Conservation (phyloP, 2,797 vertebrate genomes). For the Otolemur crassicaudatus region DNA sequence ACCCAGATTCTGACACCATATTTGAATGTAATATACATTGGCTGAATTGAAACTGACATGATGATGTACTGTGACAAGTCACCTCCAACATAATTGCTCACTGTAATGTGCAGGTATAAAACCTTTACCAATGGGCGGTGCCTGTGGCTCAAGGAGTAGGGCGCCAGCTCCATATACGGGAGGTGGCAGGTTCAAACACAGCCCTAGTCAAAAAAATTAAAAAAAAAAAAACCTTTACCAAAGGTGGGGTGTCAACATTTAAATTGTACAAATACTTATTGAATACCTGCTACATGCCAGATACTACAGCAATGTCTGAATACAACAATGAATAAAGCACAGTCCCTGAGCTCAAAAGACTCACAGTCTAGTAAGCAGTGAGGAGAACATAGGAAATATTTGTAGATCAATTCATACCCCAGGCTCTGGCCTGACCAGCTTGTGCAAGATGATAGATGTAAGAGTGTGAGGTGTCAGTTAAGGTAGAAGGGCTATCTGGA, state of each 20-base stretch:
- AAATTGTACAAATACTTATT: background rate
- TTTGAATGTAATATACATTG: constrained; percentile 6
- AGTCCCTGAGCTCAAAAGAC: background rate
- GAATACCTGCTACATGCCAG: background rate
- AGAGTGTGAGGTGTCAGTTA: background rate
- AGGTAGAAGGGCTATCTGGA: background rate
- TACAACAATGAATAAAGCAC: background rate
- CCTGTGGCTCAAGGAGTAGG: too few species aligned
- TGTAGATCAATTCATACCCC: background rate
- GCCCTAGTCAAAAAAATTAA: too few species aligned
- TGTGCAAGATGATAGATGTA: background rate
- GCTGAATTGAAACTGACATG: constrained; percentile 11
- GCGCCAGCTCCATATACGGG: too few species aligned
- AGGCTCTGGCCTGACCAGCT: background rate
- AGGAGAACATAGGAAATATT: background rate
- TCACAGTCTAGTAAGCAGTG: background rate
- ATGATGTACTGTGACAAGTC: background rate
- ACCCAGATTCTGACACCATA: background rate
- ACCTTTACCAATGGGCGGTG: background rate
- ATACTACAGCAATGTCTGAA: background rate
- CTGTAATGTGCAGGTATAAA: background rate
- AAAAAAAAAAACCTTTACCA: background rate
- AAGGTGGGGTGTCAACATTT: background rate
- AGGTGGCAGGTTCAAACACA: too few species aligned
- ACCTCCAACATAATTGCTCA: background rate